Evolutionary conservation across 2,797 vertebrate genomes (phyloP), one percentile per base, ranked within the genome.

Genomic region (Leptatherina wallacei): DNA sequence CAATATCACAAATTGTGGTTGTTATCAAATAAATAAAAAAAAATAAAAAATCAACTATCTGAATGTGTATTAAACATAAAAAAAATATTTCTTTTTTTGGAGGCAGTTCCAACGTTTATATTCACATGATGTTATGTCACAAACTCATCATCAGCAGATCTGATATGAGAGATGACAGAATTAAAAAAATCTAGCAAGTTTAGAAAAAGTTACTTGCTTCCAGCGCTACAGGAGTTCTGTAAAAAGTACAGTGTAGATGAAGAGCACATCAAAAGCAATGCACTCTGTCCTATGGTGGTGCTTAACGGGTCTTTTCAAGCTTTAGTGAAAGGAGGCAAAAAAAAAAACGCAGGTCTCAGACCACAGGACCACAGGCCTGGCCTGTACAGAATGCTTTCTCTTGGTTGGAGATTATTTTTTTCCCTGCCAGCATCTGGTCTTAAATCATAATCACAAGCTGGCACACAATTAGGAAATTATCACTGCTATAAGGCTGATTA

Each of bases 231-330:
- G 72, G 10, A 20, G 27, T 57, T 69, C 81, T 81, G 76, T 81
- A 84, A 88, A 81, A 86, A 78, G 73, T 58, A 61, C 29, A 62
- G 27, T 20, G 16, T 61, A 69, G 52, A 77, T 87, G 69, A 86
- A 49, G 32, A 73, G 75, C 65, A 78, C 69, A 74, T 38, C 0
- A 7, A 83, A 86, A 64, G 62, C 66, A 60, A 72, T 30, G 55
- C 61, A 36, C 80, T 75, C 67, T 55, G 73, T 82, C 79, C 77
- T 89, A 88, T 62, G 88, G 88, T 84, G 51, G 65, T 74, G 84
- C 85, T 89, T 89, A 84, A 90, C 83, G 27, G 80, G 73, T 87
- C 88, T 87, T 90, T 90, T 90, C 81, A 89, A 85, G 78, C 89
- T 90, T 88, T 82, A 82, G 90, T 85, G 85, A 91, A 91, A 90